Base-by-base conservation (phyloP, 2,797 vertebrate genomes). In the Rhadinocentrus ornatus region DNA sequence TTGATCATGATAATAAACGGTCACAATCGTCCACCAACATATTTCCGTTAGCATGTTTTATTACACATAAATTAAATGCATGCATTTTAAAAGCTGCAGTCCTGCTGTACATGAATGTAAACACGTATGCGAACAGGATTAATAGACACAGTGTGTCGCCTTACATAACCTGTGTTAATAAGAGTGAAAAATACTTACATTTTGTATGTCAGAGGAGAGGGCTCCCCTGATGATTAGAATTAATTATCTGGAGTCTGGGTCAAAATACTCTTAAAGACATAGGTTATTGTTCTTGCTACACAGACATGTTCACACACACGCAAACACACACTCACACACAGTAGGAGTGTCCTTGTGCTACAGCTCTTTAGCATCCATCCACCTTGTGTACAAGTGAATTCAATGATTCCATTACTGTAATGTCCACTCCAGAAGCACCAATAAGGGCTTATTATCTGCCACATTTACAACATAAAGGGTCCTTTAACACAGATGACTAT, bases 161-260 rank as follows among this genome's bases (percentile, higher is more conserved):
- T 71, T 72, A 31, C 53, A 41, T 77, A 76, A 79, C 69, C 77
- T 56, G 81, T 67, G 66, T 71, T 89, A 90, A 86, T 83, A 82
- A 70, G 68, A 84, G 73, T 64, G 77, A 84, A 77, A 52, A 77
- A 82, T 91, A 93, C 86, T 91, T 91, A 92, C 86, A 77, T 84
- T 92, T 84, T 84, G 65, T 84, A 77, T 90, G 90, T 91, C 89
- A 91, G 79, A 88, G 81, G 84, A 89, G 85, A 79, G 71, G 56
- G 29, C 64, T 85, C 74, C 77, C 73, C 56, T 82, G 90, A 82
- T 91, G 84, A 91, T 93, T 88, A 71, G 73, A 91, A 90, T 89
- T 88, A 91, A 93, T 93, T 92, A 92, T 86, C 73, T 76, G 56
- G 57, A 86, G 84, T 89, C 85, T 86, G 68, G 80, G 80, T 73